Evolutionary conservation across 2,888 invertebrate species (phyloP).

Genomic region (Pyrgus malvae): DNA sequence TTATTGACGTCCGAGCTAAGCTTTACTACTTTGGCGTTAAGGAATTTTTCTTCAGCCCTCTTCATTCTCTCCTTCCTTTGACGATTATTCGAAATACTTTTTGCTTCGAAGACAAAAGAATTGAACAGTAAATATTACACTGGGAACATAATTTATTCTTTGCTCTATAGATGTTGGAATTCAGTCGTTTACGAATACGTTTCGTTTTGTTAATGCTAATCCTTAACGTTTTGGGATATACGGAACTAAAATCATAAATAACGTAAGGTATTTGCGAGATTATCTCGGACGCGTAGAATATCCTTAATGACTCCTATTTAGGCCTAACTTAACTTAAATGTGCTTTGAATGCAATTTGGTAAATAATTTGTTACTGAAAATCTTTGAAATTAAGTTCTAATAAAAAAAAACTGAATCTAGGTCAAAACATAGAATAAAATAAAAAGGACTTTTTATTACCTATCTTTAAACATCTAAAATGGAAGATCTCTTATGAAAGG

Average conservation of each 20-base stretch:
- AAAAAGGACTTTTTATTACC: too few species aligned
- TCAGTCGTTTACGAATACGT: slow-evolving; percentile 12
- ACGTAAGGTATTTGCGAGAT: slow-evolving; percentile 37
- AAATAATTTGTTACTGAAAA: too few species aligned
- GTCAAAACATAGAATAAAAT: too few species aligned
- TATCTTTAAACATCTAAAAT: too few species aligned
- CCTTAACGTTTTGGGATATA: slow-evolving; percentile 32
- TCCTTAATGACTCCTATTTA: slow-evolving; percentile 29
- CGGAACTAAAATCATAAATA: slow-evolving; percentile 38
- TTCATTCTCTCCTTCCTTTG: slow-evolving; percentile 20
- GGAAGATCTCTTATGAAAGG: too few species aligned
- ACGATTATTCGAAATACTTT: slow-evolving; percentile 25
- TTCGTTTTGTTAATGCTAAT: slow-evolving; percentile 33
- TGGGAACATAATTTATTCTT: slow-evolving; percentile 23
- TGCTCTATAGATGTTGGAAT: slow-evolving; percentile 25
- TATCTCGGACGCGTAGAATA: slow-evolving; percentile 36
- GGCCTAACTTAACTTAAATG: too few species aligned
- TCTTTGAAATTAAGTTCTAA: too few species aligned
- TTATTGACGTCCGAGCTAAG: slow-evolving; percentile 52
- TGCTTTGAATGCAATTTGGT: too few species aligned
- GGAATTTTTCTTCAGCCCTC: slow-evolving; percentile 26
- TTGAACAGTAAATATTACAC: slow-evolving; percentile 24
- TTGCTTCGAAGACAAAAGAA: slow-evolving; percentile 23
- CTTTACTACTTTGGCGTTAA: slow-evolving; percentile 42
- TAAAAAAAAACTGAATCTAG: too few species aligned